Percentiles rank a stretch among this genome's conserved stretches.
phyloP scores from a whole-genome alignment of 2,797 vertebrate species.

The Cyclopterus lumpus region DNA sequence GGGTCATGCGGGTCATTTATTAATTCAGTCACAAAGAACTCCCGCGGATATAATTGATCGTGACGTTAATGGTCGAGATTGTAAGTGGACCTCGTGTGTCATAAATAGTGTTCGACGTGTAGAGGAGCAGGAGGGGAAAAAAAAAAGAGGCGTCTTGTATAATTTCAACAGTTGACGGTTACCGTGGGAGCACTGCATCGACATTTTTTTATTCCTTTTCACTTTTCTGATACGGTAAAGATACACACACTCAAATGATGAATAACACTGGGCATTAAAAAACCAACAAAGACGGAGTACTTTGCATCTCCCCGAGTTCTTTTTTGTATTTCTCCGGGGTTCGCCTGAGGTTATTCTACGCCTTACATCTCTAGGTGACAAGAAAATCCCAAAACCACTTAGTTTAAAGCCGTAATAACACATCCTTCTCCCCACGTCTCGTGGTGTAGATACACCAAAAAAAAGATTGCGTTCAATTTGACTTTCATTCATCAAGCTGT shows the following conservation, averaged over 20 bases:
- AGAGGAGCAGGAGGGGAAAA: no score
- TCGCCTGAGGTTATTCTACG: constrained; percentile 30
- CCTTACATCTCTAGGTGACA: constrained; percentile 51
- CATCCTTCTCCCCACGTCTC: constrained; percentile 29
- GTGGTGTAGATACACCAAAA: constrained; percentile 32
- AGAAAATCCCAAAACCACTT: constrained; percentile 47
- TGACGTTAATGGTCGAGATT: neutral
- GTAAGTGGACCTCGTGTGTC: neutral
- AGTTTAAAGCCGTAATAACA: constrained; percentile 43
- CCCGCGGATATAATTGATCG: neutral
- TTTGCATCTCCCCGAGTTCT: constrained; percentile 16
- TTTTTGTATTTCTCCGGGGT: constrained; percentile 35
- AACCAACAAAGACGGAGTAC: constrained; percentile 20
- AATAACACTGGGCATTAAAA: constrained; percentile 17
- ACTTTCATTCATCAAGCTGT: constrained; percentile 64
- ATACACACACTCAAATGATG: neutral
- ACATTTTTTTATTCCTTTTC: neutral
- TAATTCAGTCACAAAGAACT: neutral
- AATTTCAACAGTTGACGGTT: neutral
- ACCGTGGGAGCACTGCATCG: neutral
- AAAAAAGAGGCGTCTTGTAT: neutral
- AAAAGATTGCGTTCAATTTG: constrained; percentile 65
- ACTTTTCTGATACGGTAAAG: neutral
- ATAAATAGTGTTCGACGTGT: neutral
- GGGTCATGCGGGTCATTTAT: neutral